A percentile compares a stretch with the other conserved stretches of the same genome.
These are phyloP conservation scores for Leptinotarsa rubiginosa DNA, from an alignment of 2,888 invertebrate genomes.

Conservation along the genomic window DNA sequence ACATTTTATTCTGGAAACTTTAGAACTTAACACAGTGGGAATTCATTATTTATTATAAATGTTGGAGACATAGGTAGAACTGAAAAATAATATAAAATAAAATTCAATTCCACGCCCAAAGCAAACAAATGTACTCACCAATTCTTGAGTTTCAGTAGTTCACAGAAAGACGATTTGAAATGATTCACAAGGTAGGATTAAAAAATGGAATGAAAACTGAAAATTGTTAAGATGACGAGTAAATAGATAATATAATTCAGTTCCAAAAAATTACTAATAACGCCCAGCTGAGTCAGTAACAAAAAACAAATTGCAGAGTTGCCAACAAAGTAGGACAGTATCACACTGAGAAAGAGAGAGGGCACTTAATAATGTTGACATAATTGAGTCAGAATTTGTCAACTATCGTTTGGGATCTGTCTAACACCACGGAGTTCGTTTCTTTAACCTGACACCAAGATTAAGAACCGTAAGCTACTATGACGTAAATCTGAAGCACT, in stretches of 20 bases:
- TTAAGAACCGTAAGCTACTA: too few species aligned
- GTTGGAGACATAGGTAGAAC: too few species aligned
- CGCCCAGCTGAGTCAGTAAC: conserved; percentile 22
- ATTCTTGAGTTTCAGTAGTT: background rate
- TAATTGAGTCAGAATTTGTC: conserved; percentile 5
- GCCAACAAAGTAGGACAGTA: background rate
- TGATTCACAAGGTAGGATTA: background rate
- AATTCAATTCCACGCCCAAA: conserved; percentile 9
- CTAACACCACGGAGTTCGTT: background rate
- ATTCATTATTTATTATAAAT: too few species aligned
- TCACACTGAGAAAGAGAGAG: background rate
- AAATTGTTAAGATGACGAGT: too few species aligned
- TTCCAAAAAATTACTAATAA: background rate
- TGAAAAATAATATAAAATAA: background rate
- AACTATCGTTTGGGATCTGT: background rate
- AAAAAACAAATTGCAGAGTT: conserved; percentile 12
- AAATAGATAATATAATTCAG: background rate
- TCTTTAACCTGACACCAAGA: background rate
- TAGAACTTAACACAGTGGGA: too few species aligned
- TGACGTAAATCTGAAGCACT: too few species aligned
- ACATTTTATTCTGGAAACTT: too few species aligned
- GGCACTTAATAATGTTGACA: background rate
- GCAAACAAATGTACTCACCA: background rate
- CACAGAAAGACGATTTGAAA: background rate
- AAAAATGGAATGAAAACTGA: background rate